These are phyloP conservation scores for Prolemur simus DNA, from an alignment of 2,113 vertebrate genomes.

Conservation along the genomic window DNA sequence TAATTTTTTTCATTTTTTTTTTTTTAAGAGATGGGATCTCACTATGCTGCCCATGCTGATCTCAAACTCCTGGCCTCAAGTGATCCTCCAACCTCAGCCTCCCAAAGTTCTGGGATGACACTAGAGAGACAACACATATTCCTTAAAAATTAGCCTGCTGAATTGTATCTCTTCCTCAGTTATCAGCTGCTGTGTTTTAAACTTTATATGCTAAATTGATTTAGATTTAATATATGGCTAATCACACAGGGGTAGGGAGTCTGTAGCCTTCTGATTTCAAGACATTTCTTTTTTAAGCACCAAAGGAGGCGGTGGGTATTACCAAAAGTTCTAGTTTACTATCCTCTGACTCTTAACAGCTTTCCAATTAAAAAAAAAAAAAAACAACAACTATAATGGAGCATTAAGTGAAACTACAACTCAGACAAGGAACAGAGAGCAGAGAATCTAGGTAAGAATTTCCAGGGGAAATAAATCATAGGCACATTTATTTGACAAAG, in stretches of 20 bases:
- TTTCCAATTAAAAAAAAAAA: constrained; percentile 31
- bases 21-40: too few species aligned
- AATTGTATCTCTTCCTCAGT: not conserved
- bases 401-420: not conserved
- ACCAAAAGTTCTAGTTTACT: not conserved
- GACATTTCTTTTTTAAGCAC: too few species aligned
- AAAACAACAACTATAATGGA: not conserved
- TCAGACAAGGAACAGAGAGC: not conserved
- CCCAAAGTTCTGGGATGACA: too few species aligned
- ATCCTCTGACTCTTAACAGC: not conserved
- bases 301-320: not conserved
- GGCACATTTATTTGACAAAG: not conserved
- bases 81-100: too few species aligned
- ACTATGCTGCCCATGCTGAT: too few species aligned
- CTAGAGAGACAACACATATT: too few species aligned
- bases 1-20: too few species aligned
- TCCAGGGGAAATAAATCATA: not conserved
- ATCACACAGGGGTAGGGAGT: not conserved
- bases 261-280: too few species aligned
- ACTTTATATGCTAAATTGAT: not conserved
- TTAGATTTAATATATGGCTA: not conserved
- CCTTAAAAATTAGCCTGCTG: not conserved
- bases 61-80: too few species aligned
- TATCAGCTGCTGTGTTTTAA: not conserved
- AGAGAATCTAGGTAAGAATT: not conserved